A percentile compares a stretch with the other conserved stretches of the same genome.
phyloP scores from a whole-genome alignment of 2,113 vertebrate genomes.

The Miniopterus natalensis region DNA sequence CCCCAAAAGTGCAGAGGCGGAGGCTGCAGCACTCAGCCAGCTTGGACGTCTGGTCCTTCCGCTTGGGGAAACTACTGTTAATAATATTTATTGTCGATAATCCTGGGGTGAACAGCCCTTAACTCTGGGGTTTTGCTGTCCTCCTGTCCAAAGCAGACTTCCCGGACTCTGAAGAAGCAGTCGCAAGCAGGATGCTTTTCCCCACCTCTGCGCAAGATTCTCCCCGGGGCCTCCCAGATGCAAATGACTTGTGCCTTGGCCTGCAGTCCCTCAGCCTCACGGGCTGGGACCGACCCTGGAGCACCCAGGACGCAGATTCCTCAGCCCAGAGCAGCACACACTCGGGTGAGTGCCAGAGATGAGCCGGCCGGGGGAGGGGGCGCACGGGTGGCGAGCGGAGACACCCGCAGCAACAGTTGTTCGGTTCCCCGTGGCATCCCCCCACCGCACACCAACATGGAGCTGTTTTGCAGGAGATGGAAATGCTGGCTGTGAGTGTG shows the following conservation, averaged over 20 bases:
- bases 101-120: constrained; percentile 77
- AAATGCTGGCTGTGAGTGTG: constrained; percentile 56
- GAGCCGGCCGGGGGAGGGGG: constrained; percentile 35
- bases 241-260: constrained; percentile 97
- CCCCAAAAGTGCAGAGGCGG: constrained; percentile 82
- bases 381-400: constrained; percentile 4
- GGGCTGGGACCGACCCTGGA: constrained; percentile 98
- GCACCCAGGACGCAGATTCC: constrained; percentile 94
- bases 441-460: not conserved
- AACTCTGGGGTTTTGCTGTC: constrained; percentile 85
- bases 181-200: constrained; percentile 98
- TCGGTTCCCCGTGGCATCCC: constrained; percentile 63
- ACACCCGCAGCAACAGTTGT: constrained; percentile 88
- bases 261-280: constrained; percentile 97
- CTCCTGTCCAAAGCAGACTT: constrained; percentile 89
- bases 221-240: constrained; percentile 92
- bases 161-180: constrained; percentile 94
- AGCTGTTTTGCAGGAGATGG: constrained; percentile 75
- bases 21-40: constrained; percentile 63
- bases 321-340: constrained; percentile 92
- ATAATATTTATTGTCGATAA: constrained; percentile 61
- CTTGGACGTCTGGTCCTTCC: constrained; percentile 70
- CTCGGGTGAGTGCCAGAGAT: constrained; percentile 92
- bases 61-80: constrained; percentile 81
- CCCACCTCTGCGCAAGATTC: constrained; percentile 94